These are phyloP conservation scores for Cheumatopsyche charites DNA, from an alignment of 1,140 invertebrate species.

Conservation along the genomic window DNA sequence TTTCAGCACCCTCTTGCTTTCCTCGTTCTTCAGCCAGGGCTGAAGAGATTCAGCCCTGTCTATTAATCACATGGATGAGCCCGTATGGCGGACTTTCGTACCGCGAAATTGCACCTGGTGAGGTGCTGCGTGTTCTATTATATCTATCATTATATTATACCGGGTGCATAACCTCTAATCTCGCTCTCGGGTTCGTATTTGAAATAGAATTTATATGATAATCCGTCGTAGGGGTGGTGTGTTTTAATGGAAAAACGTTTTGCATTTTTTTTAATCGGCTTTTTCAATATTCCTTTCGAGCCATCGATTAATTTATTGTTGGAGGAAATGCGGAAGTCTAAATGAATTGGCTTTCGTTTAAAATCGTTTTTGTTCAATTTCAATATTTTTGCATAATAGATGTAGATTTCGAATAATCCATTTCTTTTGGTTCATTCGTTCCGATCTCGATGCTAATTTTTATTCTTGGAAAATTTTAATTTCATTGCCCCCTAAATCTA, in stretches of 20 bases:
- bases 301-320: slow-evolving; percentile 19
- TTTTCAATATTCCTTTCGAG: background rate
- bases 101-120: slow-evolving; percentile 24
- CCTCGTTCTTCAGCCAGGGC: background rate
- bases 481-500: slow-evolving; percentile 17
- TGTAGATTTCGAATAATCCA: too few species aligned
- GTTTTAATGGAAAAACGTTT: too few species aligned
- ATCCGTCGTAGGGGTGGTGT: too few species aligned
- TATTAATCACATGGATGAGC: slow-evolving; percentile 37
- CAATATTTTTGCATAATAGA: slow-evolving; percentile 16
- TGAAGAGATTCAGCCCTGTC: background rate
- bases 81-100: slow-evolving; percentile 6
- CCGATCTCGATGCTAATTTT: too few species aligned
- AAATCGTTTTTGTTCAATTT: slow-evolving; percentile 4
- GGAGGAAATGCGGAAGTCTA: background rate
- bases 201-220: background rate
- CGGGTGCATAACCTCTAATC: too few species aligned
- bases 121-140: background rate
- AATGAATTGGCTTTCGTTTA: background rate
- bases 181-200: background rate
- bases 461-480: too few species aligned
- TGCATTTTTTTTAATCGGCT: background rate
- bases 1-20: slow-evolving; percentile 16
- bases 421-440: too few species aligned
- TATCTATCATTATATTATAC: too few species aligned